Evolutionary conservation across 2,113 vertebrate species (phyloP).

Genomic region (Eptesicus fuscus): DNA sequence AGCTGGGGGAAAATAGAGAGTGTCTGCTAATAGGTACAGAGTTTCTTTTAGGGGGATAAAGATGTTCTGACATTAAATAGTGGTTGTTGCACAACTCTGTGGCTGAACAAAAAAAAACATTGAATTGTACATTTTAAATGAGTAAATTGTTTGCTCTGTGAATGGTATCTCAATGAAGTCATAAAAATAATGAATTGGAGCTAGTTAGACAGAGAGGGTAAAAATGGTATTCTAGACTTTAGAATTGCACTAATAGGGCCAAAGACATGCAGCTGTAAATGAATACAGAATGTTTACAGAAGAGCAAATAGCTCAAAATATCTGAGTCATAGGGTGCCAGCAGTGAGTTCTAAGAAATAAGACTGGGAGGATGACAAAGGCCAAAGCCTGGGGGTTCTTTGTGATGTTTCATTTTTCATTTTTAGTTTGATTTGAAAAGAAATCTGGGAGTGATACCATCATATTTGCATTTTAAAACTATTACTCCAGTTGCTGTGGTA

Average conservation of each 20-base stretch:
- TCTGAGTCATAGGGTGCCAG: not conserved
- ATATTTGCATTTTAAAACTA: constrained; percentile 24
- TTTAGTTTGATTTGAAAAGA: constrained; percentile 1
- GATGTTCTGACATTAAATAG: not conserved
- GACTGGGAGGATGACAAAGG: not conserved
- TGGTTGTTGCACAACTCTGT: not conserved
- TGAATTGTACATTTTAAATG: not conserved
- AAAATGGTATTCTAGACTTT: not conserved
- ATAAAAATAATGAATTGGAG: not conserved
- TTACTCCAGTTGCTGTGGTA: not conserved
- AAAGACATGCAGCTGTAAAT: not conserved
- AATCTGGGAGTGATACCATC: not conserved
- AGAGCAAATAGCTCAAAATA: not conserved
- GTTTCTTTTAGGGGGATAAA: not conserved
- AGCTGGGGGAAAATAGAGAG: not conserved
- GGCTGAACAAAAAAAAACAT: not conserved
- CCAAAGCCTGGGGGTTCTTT: not conserved
- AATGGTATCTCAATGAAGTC: not conserved
- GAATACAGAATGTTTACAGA: not conserved
- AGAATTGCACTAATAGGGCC: not conserved
- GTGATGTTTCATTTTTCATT: not conserved
- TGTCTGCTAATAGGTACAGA: not conserved
- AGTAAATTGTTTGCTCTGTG: not conserved
- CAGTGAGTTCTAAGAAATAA: not conserved
- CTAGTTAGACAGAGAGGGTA: not conserved